Base-by-base conservation (phyloP, 2,797 vertebrate species). In the Cyclura pinguis region DNA sequence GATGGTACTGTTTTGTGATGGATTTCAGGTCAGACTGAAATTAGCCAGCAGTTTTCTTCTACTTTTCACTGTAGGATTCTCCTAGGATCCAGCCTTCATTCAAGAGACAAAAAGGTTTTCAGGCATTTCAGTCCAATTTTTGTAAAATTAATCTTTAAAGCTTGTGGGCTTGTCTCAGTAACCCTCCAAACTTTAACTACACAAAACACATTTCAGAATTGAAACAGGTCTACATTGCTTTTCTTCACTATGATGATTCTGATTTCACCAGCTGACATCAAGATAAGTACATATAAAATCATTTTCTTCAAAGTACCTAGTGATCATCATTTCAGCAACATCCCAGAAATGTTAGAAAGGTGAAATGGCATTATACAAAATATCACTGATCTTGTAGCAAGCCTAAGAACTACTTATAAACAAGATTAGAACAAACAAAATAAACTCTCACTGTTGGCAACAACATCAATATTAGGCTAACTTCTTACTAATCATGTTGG, bases 401-500 rank as follows among this genome's bases (percentile, higher is more conserved):
- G 69, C 9, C 64, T 86, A 47, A 57, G 89, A 92, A 93, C 82
- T 0, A 1, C 38, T 87, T 52, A 47, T 47, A 47, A 47, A 47
- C 42, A 80, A 80, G 24, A 83, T 59, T 55, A 20, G 47, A 35
- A 32, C 20, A 80, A 50, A 50, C 14, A 81, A 6, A 35, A 67
- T 85, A 85, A 84, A 81, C 6, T 59, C 85, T 3, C 89, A 62
- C 0, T 24, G 91, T 93, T 92, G 90, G 94, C 1, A 0, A 38
- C 18, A 85, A 18, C 29, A 14, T 89, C 4, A 88, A 78, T 88
- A 72, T 92, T 90, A 38, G 73, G 13, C 87, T 81, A 93, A 85
- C 92, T 38, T 91, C 80, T 7, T 0, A 29, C 6, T 93, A 86
- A 69, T 38, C 14, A 80, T 73, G 57, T 90, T 91, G 93, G 89